Base-by-base conservation (phyloP, 2,113 vertebrate species). In the Anser cygnoides region DNA sequence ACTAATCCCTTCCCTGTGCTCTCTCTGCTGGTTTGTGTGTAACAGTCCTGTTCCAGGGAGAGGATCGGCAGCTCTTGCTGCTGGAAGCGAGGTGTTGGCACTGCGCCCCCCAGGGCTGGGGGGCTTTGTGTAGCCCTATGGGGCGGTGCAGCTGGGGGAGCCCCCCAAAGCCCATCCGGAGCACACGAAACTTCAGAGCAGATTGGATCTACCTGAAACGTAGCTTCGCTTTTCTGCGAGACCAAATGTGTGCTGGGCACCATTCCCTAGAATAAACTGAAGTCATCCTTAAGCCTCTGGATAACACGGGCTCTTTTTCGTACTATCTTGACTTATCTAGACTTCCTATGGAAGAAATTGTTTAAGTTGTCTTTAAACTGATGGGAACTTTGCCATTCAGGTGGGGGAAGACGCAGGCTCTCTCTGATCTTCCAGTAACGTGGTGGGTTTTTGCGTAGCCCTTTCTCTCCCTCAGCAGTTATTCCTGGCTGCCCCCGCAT, bases 351-450 rank as follows among this genome's bases (percentile, higher is more conserved):
- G 66, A 87, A 72, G 7, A 26, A 37, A 43, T 33, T 44, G 0
- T 11, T 87, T 18, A 76, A 82, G 78, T 65, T 67, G 25, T 55
- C 22, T 82, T 62, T 84, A 80, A 83, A 80, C 52, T 62, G 63
- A 63, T 94, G 83, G 90, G 79, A 77, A 78, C 43, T n/a, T 82
- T 93, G 76, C 76, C 66, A 79, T 90, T 84, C 39, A 65, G 35
- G 68, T 0, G 0, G 26, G 28, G 52, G 31, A 28, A 72, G 55
- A 72, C 0, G 0, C 5, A 19, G 52, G 14, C 19, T 61, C 28
- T 23, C 67, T 90, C 76, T 89, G 79, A 87, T 92, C 73, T 89
- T 94, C 44, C 39, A 65, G 37, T 90, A 52, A 86, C 67, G 54
- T 78, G 79, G 65, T 72, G 35, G 31, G 91, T 76, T 16, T 41